Evolutionary conservation across 2,888 invertebrate species (phyloP).

Genomic region (Pecten maximus): DNA sequence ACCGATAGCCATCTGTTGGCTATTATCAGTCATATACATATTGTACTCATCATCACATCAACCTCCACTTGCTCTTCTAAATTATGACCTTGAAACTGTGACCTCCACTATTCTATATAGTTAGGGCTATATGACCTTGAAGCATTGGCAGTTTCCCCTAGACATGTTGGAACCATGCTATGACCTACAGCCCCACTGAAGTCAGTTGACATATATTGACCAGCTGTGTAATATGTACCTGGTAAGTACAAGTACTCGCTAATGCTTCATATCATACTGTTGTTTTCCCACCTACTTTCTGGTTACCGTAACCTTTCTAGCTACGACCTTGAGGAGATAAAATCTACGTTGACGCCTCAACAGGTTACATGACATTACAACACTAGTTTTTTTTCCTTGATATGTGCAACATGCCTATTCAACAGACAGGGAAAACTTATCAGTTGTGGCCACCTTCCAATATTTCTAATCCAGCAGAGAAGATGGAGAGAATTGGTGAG

Average conservation of each 20-base stretch:
- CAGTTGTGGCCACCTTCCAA: not conserved
- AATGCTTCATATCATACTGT: not conserved
- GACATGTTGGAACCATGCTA: not conserved
- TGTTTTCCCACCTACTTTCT: not conserved
- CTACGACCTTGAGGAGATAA: constrained; percentile 11
- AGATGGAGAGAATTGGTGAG: not conserved
- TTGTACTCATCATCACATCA: not conserved
- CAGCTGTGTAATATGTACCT: not conserved
- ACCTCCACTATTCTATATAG: not conserved
- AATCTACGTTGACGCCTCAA: not conserved
- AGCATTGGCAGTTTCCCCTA: not conserved
- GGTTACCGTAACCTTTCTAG: not conserved
- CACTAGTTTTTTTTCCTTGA: not conserved
- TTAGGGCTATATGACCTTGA: not conserved
- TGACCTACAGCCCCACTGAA: not conserved
- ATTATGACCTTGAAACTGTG: not conserved
- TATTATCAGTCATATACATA: too few species aligned
- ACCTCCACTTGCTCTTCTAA: not conserved
- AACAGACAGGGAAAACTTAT: not conserved
- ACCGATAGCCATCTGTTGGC: too few species aligned
- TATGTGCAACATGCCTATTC: not conserved
- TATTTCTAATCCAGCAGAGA: not conserved
- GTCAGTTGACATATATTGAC: not conserved
- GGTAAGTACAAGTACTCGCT: not conserved
- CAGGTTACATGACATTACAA: not conserved